Percentiles rank a stretch among this genome's conserved stretches.
Evolutionary conservation across 1,140 invertebrate species (phyloP).

Genomic region (Vanessa tameamea): DNA sequence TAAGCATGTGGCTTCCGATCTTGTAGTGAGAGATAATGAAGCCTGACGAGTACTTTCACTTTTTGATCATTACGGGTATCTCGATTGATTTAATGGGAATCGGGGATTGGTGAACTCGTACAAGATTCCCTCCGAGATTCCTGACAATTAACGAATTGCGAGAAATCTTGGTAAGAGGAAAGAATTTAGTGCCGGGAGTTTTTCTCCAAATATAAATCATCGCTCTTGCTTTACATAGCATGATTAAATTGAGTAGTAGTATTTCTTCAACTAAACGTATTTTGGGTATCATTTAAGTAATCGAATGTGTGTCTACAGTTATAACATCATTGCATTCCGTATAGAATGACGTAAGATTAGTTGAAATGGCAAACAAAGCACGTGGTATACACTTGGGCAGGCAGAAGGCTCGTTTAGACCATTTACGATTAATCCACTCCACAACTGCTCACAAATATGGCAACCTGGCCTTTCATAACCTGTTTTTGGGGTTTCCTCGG

Average conservation of each 20-base stretch:
- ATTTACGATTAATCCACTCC: slow-evolving; percentile 78
- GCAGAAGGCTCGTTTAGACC: slow-evolving; percentile 75
- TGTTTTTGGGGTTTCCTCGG: slow-evolving; percentile 77
- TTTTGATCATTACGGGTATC: slow-evolving; percentile 70
- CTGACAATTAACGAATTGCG: slow-evolving; percentile 15
- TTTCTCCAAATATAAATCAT: neutral
- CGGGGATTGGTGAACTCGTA: slow-evolving; percentile 55
- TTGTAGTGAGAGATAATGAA: slow-evolving; percentile 64
- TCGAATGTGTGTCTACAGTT: neutral
- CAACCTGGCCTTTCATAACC: slow-evolving; percentile 76
- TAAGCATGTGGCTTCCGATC: slow-evolving; percentile 65
- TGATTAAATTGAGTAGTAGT: neutral
- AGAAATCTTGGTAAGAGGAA: neutral
- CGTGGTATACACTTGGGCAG: slow-evolving; percentile 62
- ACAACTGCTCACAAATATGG: slow-evolving; percentile 73
- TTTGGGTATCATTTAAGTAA: slow-evolving; percentile 27
- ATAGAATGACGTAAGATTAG: slow-evolving; percentile 59
- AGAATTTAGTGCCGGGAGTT: neutral
- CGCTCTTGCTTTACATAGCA: neutral
- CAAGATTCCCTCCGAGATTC: slow-evolving; percentile 54
- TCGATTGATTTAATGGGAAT: slow-evolving; percentile 54
- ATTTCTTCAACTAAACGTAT: neutral
- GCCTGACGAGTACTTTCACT: slow-evolving; percentile 65
- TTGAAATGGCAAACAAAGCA: slow-evolving; percentile 56
- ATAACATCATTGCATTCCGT: slow-evolving; percentile 19